Evolutionary conservation across 92 coral and sea anemone species (phyloP), one percentile per base, ranked within the genome.

Genomic region (Ricordea florida): DNA sequence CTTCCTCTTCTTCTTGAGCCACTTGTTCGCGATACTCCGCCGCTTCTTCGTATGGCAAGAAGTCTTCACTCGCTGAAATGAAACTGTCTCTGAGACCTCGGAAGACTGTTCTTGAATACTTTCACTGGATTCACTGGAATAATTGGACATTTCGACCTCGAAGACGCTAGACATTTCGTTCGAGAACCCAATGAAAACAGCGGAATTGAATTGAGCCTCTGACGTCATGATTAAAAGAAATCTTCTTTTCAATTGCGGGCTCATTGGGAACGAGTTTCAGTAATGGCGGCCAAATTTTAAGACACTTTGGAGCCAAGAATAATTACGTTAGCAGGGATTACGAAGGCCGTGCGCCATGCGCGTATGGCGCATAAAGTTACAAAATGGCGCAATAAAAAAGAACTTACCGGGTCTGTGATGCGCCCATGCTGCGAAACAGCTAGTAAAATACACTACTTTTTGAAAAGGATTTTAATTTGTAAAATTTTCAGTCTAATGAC

Each of bases 1-100:
- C 74, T 22, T 42, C 57, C 41, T 66, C 74, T 46, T 66, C 74
- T 66, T 46, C 56, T 38, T 24, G 36, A 1, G 74, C 74, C 20
- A 66, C 37, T 42, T 24, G 55, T 17, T 66, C 74, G 2, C 4
- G 37, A 16, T 66, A 66, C 2, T 16, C 61, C 0, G 74, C 74
- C 24, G 74, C 74, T 28, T 66, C 74, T 66, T 42, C 72, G 52
- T 60, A 52, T 8, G 59, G 34, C 34, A 52, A 52, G 31, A 52
- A 52, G 14, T 52, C 10, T 0, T 57, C 63, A 3, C 5, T 13
- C 10, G 45, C 41, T 20, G 46, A 58, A 33, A 1, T 14, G 0
- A 58, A 58, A 27, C 63, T 57, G 25, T 29, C 63, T 57, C 63
- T n/a, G 65, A 58, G 11, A 30, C 65, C 35, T 58, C 65, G 2